Evolutionary conservation across 2,797 vertebrate species (phyloP).

Genomic region (Peromyscus aztecus): DNA sequence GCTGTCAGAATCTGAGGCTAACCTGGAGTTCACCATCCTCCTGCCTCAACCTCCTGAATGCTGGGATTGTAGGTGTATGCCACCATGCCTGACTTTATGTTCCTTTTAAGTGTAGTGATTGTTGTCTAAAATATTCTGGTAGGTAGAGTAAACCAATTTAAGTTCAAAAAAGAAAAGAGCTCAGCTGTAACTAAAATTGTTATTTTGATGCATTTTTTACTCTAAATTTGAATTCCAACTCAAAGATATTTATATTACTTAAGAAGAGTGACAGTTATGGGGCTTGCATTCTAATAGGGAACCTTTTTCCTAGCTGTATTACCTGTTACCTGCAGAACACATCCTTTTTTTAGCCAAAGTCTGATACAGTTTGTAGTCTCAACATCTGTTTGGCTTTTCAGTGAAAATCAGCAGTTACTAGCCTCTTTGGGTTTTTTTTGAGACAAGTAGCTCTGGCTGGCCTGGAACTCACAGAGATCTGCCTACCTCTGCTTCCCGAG

Average conservation of each 20-base stretch:
- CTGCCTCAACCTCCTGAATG: not conserved
- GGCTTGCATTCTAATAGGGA: not conserved
- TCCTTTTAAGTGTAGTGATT: not conserved
- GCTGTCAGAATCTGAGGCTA: not conserved
- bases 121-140: not conserved
- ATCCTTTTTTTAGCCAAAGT: not conserved
- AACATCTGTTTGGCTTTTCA: not conserved
- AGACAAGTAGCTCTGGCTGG: not conserved
- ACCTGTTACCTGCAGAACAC: not conserved
- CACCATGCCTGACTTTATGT: not conserved
- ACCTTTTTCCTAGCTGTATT: not conserved
- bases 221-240: conserved; percentile 59
- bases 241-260: not conserved
- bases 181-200: conserved; percentile 7
- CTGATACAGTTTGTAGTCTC: not conserved
- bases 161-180: conserved; percentile 41
- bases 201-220: not conserved
- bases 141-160: conserved; percentile 14
- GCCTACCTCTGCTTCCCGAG: not conserved
- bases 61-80: not conserved
- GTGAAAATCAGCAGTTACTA: not conserved
- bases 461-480: not conserved
- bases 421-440: not conserved
- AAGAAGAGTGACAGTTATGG: not conserved
- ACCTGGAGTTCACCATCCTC: not conserved